phyloP scores from a whole-genome alignment of 2,113 vertebrate species.

The Pedionomus torquatus region DNA sequence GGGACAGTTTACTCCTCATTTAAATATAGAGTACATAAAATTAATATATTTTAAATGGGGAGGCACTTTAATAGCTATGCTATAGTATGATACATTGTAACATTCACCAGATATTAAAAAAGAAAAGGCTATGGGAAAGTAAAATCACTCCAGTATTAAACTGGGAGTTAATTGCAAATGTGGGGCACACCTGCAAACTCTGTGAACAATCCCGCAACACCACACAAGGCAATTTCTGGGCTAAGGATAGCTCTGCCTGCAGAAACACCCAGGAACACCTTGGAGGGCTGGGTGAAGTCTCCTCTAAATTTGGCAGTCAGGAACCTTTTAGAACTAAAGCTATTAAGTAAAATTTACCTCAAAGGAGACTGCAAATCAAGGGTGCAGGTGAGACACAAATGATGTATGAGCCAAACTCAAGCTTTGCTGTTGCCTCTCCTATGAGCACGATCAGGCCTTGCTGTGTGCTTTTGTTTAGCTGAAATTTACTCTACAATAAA shows the following conservation, averaged over 20 bases:
- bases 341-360: constrained; percentile 20
- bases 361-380: constrained; percentile 32
- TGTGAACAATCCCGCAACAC: constrained; percentile 63
- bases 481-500: constrained; percentile 73
- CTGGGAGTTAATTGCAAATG: constrained; percentile 67
- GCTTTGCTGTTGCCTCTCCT: not conserved
- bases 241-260: not conserved
- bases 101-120: constrained; percentile 42
- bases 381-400: not conserved
- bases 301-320: not conserved
- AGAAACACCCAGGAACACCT: constrained; percentile 46
- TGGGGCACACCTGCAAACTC: constrained; percentile 71
- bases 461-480: constrained; percentile 50
- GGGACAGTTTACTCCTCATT: constrained; percentile 30
- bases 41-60: constrained; percentile 50
- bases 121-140: constrained; percentile 48
- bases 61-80: constrained; percentile 45
- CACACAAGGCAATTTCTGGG: constrained; percentile 15
- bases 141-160: constrained; percentile 64
- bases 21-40: constrained; percentile 56
- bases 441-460: not conserved
- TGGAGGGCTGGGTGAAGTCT: not conserved
- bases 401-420: not conserved
- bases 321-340: constrained; percentile 25
- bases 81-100: constrained; percentile 19